Conservation (phyloP, 2,113 vertebrate genomes). For the Delphinus delphis region DNA sequence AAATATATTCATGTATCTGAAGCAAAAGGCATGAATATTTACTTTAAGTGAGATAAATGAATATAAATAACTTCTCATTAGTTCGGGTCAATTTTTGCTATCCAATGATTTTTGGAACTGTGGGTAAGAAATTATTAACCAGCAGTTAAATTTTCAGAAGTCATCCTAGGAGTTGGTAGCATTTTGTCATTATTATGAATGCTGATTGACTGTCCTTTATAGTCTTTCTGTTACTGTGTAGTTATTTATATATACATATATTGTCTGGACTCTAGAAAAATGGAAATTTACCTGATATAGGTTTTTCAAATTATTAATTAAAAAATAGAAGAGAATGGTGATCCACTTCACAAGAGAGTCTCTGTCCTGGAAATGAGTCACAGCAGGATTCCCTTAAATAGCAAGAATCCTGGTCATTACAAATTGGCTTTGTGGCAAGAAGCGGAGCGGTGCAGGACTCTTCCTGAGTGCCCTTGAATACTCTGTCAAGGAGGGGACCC, state of each 20-base stretch:
- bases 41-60: neutral
- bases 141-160: neutral
- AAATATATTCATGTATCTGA: neutral
- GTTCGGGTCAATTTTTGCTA: neutral
- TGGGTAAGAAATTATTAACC: neutral
- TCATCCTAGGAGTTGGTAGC: neutral
- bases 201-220: neutral
- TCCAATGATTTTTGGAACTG: neutral
- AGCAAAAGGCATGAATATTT: neutral
- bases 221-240: neutral
- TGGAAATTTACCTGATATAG: neutral
- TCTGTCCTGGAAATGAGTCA: slow-evolving; percentile 60
- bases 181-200: neutral
- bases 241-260: neutral
- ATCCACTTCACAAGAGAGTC: neutral
- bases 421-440: neutral
- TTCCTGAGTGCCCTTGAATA: neutral
- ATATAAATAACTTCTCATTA: neutral
- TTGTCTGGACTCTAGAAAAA: slow-evolving; percentile 5
- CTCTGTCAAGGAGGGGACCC: neutral
- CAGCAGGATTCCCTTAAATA: slow-evolving; percentile 41
- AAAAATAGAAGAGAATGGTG: neutral
- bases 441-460: neutral
- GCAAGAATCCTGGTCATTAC: neutral
- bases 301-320: neutral